A percentile compares a stretch with the other conserved stretches of the same genome.
phyloP scores from a whole-genome alignment of 2,113 vertebrate species.

The Hyaena hyaena region DNA sequence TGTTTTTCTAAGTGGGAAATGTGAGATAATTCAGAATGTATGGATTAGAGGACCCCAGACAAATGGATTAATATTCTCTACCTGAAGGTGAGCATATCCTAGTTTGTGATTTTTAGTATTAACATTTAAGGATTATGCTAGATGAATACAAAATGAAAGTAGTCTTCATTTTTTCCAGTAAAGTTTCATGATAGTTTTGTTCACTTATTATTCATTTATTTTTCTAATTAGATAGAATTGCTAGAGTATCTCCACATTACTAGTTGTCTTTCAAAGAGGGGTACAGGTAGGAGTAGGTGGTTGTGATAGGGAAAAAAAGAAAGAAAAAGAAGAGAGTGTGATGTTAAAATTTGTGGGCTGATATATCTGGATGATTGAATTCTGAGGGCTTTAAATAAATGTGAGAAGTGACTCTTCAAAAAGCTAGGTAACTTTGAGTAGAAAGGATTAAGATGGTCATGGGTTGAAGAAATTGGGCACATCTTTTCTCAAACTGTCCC shows the following conservation, averaged over 20 bases:
- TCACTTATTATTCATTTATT: not conserved
- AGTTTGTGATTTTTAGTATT: not conserved
- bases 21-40: not conserved
- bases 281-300: not conserved
- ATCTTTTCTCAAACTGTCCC: not conserved
- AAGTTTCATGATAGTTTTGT: not conserved
- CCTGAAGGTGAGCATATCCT: rapidly evolving
- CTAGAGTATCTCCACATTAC: not conserved
- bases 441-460: not conserved
- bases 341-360: not conserved
- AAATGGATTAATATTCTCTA: not conserved
- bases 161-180: not conserved
- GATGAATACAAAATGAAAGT: not conserved
- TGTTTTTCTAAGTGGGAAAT: not conserved
- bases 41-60: not conserved
- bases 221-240: not conserved
- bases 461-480: not conserved
- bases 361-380: not conserved
- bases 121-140: not conserved
- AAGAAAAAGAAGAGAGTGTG: not conserved
- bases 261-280: not conserved
- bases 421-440: not conserved
- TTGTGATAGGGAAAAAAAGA: not conserved
- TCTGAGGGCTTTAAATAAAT: not conserved
- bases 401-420: not conserved